phyloP scores from a whole-genome alignment of 2,113 vertebrate genomes.

The Mesoclemmys tuberculata region DNA sequence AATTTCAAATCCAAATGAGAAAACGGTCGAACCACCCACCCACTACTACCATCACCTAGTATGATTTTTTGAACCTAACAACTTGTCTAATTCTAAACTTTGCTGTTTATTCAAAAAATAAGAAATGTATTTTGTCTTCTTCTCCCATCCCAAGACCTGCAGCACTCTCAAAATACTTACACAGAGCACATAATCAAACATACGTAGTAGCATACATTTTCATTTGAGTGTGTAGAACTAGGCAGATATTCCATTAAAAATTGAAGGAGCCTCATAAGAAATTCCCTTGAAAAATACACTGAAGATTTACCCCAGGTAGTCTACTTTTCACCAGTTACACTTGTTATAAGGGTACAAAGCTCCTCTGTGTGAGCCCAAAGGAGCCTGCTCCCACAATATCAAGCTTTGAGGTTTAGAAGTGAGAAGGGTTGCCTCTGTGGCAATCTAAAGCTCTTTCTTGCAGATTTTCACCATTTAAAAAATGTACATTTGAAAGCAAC shows the following conservation, averaged over 20 bases:
- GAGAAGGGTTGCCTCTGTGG: neutral
- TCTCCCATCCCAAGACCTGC: neutral
- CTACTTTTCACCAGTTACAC: neutral
- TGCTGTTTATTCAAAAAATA: neutral
- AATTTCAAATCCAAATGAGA: neutral
- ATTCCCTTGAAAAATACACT: neutral
- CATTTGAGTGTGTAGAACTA: neutral
- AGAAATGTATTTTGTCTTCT: neutral
- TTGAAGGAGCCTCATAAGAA: neutral
- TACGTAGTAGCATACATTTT: neutral
- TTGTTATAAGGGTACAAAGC: neutral
- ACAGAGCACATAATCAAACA: neutral
- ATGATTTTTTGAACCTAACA: neutral
- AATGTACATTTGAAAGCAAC: neutral
- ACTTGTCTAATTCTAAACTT: neutral
- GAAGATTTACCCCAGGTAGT: neutral
- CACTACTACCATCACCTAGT: neutral
- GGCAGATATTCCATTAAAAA: neutral
- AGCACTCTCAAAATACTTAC: neutral
- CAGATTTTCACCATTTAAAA: neutral
- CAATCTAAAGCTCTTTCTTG: neutral
- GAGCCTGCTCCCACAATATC: neutral
- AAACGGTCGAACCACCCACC: fast-evolving
- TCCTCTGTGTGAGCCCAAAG: neutral
- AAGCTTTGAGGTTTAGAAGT: neutral